A percentile compares a stretch with the other conserved stretches of the same genome.
phyloP scores from a whole-genome alignment of 2,888 invertebrate species.

The Nymphalis c-album region DNA sequence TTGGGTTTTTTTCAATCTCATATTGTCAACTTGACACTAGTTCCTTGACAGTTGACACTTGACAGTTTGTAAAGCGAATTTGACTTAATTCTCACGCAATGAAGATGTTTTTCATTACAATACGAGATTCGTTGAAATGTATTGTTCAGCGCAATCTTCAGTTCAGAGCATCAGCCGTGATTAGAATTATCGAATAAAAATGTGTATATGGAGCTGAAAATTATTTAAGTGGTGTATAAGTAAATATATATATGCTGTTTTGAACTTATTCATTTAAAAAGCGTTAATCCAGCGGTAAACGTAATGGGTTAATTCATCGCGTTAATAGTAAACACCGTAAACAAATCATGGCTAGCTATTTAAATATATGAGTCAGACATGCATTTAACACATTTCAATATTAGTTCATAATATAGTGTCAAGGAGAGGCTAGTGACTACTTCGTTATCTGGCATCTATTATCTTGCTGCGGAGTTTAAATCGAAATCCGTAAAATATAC shows the following conservation, averaged over 20 bases:
- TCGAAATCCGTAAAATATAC: constrained; percentile 2
- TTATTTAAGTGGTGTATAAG: background rate
- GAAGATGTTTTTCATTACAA: constrained; percentile 3
- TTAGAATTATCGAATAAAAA: background rate
- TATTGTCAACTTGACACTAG: background rate
- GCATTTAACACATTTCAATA: constrained; percentile 51
- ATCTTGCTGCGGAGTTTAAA: constrained; percentile 23
- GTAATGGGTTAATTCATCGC: constrained; percentile 31
- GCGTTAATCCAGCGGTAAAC: constrained; percentile 8
- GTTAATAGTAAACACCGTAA: constrained; percentile 37
- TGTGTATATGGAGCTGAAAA: background rate
- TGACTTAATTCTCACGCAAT: background rate
- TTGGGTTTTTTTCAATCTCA: background rate
- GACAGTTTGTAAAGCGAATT: constrained; percentile 1
- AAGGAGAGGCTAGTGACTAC: constrained; percentile 54
- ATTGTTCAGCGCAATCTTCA: background rate
- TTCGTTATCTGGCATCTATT: constrained; percentile 37
- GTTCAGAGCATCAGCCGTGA: background rate
- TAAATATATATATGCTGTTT: too few relatives aligned
- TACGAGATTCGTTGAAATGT: background rate
- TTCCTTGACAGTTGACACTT: constrained; percentile 4
- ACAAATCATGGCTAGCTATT: constrained; percentile 43
- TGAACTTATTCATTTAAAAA: background rate
- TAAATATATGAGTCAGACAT: constrained; percentile 56
- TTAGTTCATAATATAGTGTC: constrained; percentile 59